These are phyloP conservation scores for Prionailurus bengalensis DNA, from an alignment of 2,113 vertebrate genomes.

Conservation along the genomic window DNA sequence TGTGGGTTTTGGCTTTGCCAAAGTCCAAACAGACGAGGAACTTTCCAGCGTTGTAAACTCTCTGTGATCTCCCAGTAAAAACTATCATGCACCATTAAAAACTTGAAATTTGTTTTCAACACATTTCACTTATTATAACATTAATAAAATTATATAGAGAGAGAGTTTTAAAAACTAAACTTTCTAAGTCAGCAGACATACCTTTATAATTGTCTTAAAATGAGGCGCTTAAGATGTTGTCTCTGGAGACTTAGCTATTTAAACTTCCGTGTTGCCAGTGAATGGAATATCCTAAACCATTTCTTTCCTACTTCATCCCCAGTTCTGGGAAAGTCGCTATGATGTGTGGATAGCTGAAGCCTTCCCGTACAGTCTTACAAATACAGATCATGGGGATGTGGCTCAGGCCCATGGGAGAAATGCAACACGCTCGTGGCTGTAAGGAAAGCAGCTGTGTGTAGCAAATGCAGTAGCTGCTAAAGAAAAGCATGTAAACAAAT, in stretches of 20 bases:
- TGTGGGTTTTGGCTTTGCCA: rapidly evolving
- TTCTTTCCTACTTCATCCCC: background rate
- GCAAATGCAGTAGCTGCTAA: background rate
- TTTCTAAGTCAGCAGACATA: background rate
- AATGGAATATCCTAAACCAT: background rate
- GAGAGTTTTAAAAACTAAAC: background rate
- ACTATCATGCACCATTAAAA: background rate
- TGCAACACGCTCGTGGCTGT: background rate
- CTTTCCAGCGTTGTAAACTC: background rate
- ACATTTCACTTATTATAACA: background rate
- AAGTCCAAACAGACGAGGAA: background rate
- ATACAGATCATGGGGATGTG: background rate
- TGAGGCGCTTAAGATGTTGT: background rate
- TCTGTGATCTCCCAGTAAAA: background rate
- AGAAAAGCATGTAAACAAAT: too few relatives aligned
- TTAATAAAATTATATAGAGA: background rate
- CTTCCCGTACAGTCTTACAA: background rate
- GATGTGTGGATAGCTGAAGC: too few relatives aligned
- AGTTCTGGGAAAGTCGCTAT: background rate
- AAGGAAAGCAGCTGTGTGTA: too few relatives aligned
- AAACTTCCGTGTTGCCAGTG: background rate
- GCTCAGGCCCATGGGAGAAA: background rate
- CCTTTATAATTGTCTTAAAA: background rate
- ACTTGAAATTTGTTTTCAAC: background rate
- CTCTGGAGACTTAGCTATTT: background rate